These are phyloP conservation scores for Megaceryle alcyon DNA, from an alignment of 2,797 vertebrate species.

Conservation along the genomic window DNA sequence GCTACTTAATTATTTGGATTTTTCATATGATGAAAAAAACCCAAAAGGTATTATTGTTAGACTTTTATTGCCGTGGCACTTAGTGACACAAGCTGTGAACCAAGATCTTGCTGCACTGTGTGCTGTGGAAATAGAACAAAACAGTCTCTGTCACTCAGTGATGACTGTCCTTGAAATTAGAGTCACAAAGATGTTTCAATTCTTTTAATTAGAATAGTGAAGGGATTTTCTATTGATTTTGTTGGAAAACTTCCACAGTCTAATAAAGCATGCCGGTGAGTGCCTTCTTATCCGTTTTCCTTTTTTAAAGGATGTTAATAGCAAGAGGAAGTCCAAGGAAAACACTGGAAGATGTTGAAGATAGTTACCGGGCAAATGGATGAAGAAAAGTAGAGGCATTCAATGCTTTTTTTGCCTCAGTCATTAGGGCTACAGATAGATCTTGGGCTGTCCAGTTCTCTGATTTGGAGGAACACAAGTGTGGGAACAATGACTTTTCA, in stretches of 20 bases:
- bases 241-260: not conserved
- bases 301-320: not conserved
- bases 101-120: not conserved
- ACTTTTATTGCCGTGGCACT: not conserved
- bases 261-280: not conserved
- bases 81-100: not conserved
- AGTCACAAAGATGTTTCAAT: not conserved
- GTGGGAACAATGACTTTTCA: not conserved
- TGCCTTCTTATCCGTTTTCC: not conserved
- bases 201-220: not conserved
- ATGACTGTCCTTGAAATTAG: not conserved
- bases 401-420: not conserved
- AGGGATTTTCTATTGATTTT: not conserved
- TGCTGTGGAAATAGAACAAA: not conserved
- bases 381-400: not conserved
- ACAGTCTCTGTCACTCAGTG: not conserved
- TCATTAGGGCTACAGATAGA: not conserved
- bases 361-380: not conserved
- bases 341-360: not conserved
- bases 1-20: not conserved
- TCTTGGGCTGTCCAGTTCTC: not conserved
- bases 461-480: not conserved
- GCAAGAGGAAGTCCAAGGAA: not conserved
- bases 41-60: not conserved
- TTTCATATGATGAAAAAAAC: not conserved